Conservation (phyloP, 1,140 invertebrate species). For the Saccostrea cuccullata region DNA sequence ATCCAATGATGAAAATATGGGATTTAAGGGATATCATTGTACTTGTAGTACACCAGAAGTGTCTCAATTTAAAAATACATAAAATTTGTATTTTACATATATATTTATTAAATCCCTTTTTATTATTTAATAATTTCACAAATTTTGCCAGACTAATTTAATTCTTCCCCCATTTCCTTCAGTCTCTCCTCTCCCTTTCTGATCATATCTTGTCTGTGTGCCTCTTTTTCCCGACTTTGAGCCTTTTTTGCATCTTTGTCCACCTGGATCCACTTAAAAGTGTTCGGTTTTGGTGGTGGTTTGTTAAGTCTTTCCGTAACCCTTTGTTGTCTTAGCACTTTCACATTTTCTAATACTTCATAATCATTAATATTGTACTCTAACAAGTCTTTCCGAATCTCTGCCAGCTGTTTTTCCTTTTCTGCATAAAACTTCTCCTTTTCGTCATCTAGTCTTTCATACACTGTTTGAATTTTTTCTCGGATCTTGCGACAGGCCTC, state of each 20-base stretch:
- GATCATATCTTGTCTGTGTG: neutral
- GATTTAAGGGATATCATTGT: no score
- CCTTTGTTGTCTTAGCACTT: constrained; percentile 43
- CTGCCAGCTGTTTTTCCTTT: constrained; percentile 82
- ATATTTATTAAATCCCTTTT: no score
- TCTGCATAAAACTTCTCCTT: constrained; percentile 84
- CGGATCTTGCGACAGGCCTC: constrained; percentile 84
- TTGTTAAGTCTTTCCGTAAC: neutral
- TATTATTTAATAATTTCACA: no score
- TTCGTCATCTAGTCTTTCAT: constrained; percentile 82
- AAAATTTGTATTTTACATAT: no score
- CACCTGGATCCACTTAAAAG: neutral
- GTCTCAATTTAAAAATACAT: no score
- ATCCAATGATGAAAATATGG: no score
- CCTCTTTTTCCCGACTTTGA: neutral
- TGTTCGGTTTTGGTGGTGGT: neutral
- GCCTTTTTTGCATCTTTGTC: neutral
- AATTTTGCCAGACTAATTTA: neutral
- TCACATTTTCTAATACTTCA: constrained; percentile 48
- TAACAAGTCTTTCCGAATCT: constrained; percentile 86
- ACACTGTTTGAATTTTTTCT: constrained; percentile 84
- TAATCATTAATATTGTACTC: constrained; percentile 81
- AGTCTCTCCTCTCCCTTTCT: neutral
- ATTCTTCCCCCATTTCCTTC: neutral
- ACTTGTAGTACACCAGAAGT: no score